Evolutionary conservation across 2,113 vertebrate genomes (phyloP).

Genomic region (Acanthisitta chloris): DNA sequence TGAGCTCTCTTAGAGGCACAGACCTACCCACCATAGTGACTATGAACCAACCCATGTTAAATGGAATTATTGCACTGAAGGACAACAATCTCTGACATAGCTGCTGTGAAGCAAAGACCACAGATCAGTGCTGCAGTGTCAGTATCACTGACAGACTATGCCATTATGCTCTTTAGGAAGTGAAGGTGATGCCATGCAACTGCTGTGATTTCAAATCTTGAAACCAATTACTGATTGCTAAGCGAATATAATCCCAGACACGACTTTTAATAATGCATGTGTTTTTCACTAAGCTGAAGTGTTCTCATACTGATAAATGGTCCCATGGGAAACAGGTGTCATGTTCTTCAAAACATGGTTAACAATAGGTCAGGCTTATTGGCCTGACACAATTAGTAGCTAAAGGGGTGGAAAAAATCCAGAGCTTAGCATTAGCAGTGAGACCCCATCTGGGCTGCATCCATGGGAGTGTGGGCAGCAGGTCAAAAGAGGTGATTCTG

Average conservation of each 20-base stretch:
- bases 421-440: not conserved
- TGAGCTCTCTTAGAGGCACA: not conserved
- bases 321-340: not conserved
- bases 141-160: not conserved
- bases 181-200: not conserved
- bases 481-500: too few species aligned
- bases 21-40: not conserved
- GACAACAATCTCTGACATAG: not conserved
- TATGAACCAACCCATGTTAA: accelerated
- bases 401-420: not conserved
- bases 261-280: not conserved
- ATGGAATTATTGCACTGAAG: not conserved
- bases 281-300: not conserved
- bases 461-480: too few species aligned
- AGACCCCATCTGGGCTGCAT: too few species aligned
- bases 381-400: not conserved
- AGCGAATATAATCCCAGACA: not conserved
- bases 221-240: not conserved
- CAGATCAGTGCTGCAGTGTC: not conserved
- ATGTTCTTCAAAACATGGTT: not conserved
- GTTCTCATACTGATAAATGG: not conserved
- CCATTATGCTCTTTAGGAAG: not conserved
- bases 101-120: not conserved
- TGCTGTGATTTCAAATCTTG: not conserved
- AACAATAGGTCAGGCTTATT: not conserved